Conservation (phyloP, 1,140 invertebrate species). For the Bombyx mandarina region DNA sequence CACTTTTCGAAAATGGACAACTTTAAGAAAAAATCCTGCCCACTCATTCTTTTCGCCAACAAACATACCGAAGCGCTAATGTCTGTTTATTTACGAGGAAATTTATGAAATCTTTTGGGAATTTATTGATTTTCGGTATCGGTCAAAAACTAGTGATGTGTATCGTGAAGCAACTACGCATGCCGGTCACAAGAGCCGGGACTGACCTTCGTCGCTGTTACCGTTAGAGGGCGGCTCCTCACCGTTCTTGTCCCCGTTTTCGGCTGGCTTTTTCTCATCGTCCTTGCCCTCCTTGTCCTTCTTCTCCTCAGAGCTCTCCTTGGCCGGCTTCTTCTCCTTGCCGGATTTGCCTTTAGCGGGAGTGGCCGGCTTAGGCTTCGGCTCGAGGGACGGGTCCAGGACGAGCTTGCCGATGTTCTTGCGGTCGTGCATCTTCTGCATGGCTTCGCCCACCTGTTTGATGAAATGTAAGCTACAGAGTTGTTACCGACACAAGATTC, state of each 20-base stretch:
- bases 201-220: conserved; percentile 69
- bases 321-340: conserved; percentile 76
- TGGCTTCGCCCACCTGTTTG: conserved; percentile 83
- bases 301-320: conserved; percentile 78
- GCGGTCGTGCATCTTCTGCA: conserved; percentile 93
- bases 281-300: conserved; percentile 76
- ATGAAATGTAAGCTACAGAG: too few species aligned
- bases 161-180: conserved; percentile 41
- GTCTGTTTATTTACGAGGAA: too few species aligned
- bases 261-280: conserved; percentile 74
- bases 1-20: too few species aligned
- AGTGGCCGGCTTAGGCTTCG: conserved; percentile 83
- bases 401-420: conserved; percentile 93
- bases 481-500: too few species aligned
- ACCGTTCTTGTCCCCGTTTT: conserved; percentile 59
- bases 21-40: too few species aligned
- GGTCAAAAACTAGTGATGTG: not conserved
- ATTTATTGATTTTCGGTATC: too few species aligned
- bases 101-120: too few species aligned
- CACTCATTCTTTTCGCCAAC: too few species aligned
- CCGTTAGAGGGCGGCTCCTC: conserved; percentile 68
- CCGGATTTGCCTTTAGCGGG: conserved; percentile 80
- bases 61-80: too few species aligned
- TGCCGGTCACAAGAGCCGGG: conserved; percentile 56
- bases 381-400: conserved; percentile 83